Evolutionary conservation across 2,113 vertebrate species (phyloP), one percentile per base, ranked within the genome.

Genomic region (Tor tambroides): DNA sequence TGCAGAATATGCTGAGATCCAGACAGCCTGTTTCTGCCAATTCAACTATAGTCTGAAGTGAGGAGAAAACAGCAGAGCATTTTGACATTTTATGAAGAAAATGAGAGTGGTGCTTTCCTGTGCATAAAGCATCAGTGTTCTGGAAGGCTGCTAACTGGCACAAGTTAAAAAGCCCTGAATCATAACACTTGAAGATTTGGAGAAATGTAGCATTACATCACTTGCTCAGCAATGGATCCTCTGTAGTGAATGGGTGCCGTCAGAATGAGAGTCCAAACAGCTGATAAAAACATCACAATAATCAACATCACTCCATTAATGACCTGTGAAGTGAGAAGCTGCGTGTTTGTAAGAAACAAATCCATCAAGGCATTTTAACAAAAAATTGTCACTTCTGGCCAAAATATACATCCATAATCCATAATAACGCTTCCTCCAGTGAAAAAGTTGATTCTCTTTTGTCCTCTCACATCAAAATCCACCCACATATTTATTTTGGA

Each of bases 1-100:
- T 99, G 96, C 98, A 99, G 95, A 99, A 99, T 96, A 99, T 98
- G 93, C 97, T 99, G 89, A 99, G 96, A 90, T 99, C 98, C 96
- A 99, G 94, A 89, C 96, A 98, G 92, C 98, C 98, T 0, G 98
- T 97, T 92, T 99, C 98, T 91, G 98, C 98, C 94, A 99, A 95
- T 92, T 99, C 98, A 93, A 99, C 97, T 93, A 99, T 99, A 17
- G 98, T 99, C 98, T 99, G 85, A 19, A 86, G 79, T 56, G 43
- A 79, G 85, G 19, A 63, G 41, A 46, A 59, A 76, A 7, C 30
- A 84, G 43, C 6, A 28, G 35, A 77, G 8, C 5, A 28, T 28
- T 59, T 19, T 0, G n/a, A 15, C 38, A 35, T 21, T 38, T 38
- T 72, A 17, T 26, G 1, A 49, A n/a, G 30, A 54, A 38, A 54